Evolutionary conservation across 2,888 invertebrate genomes (phyloP).

Genomic region (Folsomia manolachei): DNA sequence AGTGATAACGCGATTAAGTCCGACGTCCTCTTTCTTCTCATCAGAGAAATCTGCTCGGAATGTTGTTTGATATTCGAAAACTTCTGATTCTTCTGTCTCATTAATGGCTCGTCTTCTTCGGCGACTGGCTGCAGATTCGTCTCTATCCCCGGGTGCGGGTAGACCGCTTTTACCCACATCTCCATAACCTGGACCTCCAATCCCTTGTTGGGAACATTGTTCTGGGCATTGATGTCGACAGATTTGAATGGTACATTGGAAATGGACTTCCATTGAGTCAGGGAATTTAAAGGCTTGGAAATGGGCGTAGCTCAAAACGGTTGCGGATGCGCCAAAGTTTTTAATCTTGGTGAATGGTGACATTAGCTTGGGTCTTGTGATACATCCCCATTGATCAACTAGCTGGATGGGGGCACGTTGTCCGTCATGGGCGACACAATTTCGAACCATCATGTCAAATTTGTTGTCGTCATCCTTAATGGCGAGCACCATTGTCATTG

Average conservation of each 20-base stretch:
- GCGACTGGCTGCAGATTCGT: constrained; percentile 66
- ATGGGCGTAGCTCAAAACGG: constrained; percentile 49
- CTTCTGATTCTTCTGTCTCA: constrained; percentile 45
- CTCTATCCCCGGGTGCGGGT: constrained; percentile 57
- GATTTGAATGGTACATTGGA: constrained; percentile 58
- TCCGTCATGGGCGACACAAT: constrained; percentile 92
- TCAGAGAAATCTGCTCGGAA: constrained; percentile 52
- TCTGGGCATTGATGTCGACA: constrained; percentile 90
- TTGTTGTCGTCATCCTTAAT: constrained; percentile 93
- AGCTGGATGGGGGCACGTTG: constrained; percentile 89
- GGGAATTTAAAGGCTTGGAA: constrained; percentile 83
- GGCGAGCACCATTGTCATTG: constrained; percentile 94
- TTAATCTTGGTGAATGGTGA: constrained; percentile 91
- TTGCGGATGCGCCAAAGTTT: constrained; percentile 89
- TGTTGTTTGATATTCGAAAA: constrained; percentile 48
- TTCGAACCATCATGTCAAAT: constrained; percentile 91
- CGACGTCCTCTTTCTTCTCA: constrained; percentile 67
- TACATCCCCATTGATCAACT: constrained; percentile 88
- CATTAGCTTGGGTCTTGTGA: constrained; percentile 87
- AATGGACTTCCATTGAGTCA: constrained; percentile 93
- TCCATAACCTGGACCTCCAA: constrained; percentile 38
- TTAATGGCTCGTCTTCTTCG: constrained; percentile 53
- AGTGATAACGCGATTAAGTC: constrained; percentile 80
- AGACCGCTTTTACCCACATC: constrained; percentile 46
- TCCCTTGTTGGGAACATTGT: constrained; percentile 66